phyloP scores from a whole-genome alignment of 2,888 invertebrate genomes.

The Eulithis testata region DNA sequence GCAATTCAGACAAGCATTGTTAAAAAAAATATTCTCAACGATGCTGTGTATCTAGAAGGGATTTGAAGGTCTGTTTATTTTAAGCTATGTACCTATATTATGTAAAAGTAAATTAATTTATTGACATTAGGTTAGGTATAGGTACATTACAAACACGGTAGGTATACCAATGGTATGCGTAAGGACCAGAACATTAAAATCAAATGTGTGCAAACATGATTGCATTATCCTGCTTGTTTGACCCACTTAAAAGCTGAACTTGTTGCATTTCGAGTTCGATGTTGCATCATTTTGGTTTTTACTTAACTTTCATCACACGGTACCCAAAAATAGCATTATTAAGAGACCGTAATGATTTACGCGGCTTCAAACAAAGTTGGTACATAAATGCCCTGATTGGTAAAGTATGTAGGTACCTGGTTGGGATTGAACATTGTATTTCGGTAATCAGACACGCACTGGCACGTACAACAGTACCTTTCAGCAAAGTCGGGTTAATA shows the following conservation, averaged over 20 bases:
- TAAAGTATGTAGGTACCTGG: constrained; percentile 2
- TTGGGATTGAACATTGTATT: constrained; percentile 12
- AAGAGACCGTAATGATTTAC: constrained; percentile 17
- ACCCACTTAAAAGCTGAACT: constrained; percentile 59
- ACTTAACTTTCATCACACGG: constrained; percentile 38
- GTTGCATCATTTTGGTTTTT: constrained; percentile 52
- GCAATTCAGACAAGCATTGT: too few relatives aligned
- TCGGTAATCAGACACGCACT: constrained; percentile 10
- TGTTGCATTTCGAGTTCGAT: constrained; percentile 48
- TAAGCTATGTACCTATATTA: too few relatives aligned
- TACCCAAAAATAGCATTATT: constrained; percentile 32
- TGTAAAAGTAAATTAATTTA: too few relatives aligned
- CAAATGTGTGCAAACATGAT: constrained; percentile 55
- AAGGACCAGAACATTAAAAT: constrained; percentile 23
- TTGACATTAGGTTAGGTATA: too few relatives aligned
- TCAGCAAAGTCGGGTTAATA: constrained; percentile 20
- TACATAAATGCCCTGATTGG: constrained; percentile 1
- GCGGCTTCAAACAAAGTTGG: constrained; percentile 3
- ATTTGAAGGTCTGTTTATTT: too few relatives aligned
- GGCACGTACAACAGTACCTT: constrained; percentile 8
- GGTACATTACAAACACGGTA: not conserved
- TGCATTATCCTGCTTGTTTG: constrained; percentile 56
- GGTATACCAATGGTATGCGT: not conserved
- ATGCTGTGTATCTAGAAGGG: too few relatives aligned
- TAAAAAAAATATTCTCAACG: too few relatives aligned